Conservation (phyloP, 2,113 vertebrate genomes). For the Rynchops niger region DNA sequence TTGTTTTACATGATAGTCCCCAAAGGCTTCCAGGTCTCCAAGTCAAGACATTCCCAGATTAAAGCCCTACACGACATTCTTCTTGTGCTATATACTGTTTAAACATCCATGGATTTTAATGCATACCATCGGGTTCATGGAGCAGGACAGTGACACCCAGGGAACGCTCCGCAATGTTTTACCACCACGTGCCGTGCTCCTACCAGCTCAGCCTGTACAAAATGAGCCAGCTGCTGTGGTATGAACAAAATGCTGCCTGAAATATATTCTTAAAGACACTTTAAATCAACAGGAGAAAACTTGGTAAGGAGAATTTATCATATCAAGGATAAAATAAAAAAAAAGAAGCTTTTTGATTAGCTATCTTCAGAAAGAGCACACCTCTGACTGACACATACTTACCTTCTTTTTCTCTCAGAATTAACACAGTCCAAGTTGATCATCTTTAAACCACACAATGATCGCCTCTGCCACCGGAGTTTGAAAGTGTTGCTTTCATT, state of each 20-base stretch:
- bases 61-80: not conserved
- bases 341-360: not conserved
- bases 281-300: not conserved
- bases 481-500: not conserved
- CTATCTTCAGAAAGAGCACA: not conserved
- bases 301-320: not conserved
- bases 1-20: conserved; percentile 47
- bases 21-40: conserved; percentile 50
- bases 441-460: not conserved
- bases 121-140: not conserved
- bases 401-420: not conserved
- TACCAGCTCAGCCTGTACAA: not conserved
- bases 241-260: not conserved
- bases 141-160: not conserved
- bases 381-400: not conserved
- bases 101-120: not conserved
- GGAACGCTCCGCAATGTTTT: not conserved
- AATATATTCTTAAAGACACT: not conserved
- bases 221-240: not conserved
- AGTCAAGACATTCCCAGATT: conserved; percentile 55
- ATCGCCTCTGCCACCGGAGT: not conserved
- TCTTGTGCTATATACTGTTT: not conserved
- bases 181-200: not conserved
- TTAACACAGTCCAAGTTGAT: not conserved
- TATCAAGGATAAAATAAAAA: not conserved